Conservation (phyloP, 2,113 vertebrate genomes). For the Synchiropus splendidus region DNA sequence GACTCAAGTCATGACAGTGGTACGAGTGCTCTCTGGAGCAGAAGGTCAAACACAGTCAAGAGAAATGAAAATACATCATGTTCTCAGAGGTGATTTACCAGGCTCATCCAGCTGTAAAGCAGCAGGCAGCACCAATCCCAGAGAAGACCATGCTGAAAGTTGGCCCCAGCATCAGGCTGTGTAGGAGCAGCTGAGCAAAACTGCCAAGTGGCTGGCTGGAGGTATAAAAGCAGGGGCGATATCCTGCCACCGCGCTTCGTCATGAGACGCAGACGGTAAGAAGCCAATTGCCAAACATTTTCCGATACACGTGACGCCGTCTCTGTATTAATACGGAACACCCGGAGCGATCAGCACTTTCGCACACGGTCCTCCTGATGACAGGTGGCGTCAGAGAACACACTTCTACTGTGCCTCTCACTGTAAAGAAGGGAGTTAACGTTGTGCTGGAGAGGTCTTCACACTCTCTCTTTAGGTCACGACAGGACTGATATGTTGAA, state of each 20-base stretch:
- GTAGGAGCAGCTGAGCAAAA: slow-evolving; percentile 38
- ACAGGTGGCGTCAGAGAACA: too few relatives aligned
- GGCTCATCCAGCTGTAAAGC: slow-evolving; percentile 56
- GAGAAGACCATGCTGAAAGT: slow-evolving; percentile 50
- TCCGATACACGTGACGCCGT: slow-evolving; percentile 47
- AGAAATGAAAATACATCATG: background rate
- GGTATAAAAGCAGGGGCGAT: slow-evolving; percentile 63
- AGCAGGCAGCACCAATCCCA: slow-evolving; percentile 48
- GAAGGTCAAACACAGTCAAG: too few relatives aligned
- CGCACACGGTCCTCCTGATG: slow-evolving; percentile 23
- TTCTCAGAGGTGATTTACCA: slow-evolving; percentile 44
- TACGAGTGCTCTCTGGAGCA: too few relatives aligned
- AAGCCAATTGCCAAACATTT: slow-evolving; percentile 65
- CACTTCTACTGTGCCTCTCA: too few relatives aligned
- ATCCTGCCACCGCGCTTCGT: slow-evolving; percentile 46
- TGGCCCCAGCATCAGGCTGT: slow-evolving; percentile 38
- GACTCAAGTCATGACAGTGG: too few relatives aligned
- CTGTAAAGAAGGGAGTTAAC: too few relatives aligned
- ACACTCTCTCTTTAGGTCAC: too few relatives aligned
- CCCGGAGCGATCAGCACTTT: slow-evolving; percentile 44
- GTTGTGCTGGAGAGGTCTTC: too few relatives aligned
- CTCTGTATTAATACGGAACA: slow-evolving; percentile 54
- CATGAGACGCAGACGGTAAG: slow-evolving; percentile 47
- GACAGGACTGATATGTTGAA: too few relatives aligned
- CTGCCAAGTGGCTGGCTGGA: slow-evolving; percentile 26